These are phyloP conservation scores for Ageneiosus marmoratus DNA, from an alignment of 2,113 vertebrate species.

Conservation along the genomic window DNA sequence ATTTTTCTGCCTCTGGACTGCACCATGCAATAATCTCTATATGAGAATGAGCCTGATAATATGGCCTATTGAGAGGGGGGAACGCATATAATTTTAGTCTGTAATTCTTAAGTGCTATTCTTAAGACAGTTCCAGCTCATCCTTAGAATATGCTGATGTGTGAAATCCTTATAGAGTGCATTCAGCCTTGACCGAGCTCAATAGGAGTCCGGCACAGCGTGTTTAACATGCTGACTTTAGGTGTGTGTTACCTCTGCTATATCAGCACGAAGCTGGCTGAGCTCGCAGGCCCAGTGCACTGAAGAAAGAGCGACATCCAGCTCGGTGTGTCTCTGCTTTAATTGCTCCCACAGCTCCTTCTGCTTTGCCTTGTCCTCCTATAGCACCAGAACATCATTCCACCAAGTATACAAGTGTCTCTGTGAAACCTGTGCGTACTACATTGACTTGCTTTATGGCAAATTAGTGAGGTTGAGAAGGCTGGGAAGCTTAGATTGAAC, in stretches of 20 bases:
- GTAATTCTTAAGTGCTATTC: neutral
- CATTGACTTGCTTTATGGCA: neutral
- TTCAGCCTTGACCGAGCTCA: neutral
- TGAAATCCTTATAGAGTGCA: neutral
- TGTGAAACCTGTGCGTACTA: neutral
- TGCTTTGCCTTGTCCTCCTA: conserved; percentile 69
- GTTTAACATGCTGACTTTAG: neutral
- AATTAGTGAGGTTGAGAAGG: neutral
- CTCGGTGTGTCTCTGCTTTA: conserved; percentile 66
- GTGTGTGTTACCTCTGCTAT: conserved; percentile 76
- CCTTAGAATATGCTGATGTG: neutral
- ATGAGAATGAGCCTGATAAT: conserved; percentile 72
- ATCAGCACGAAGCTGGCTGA: conserved; percentile 68
- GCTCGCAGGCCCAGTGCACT: conserved; percentile 71
- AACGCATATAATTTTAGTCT: neutral
- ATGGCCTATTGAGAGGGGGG: conserved; percentile 67
- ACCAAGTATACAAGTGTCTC: neutral
- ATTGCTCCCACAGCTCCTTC: conserved; percentile 70
- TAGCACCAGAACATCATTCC: conserved; percentile 36
- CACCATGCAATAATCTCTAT: conserved; percentile 73
- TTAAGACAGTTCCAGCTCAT: neutral
- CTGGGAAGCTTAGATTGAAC: neutral
- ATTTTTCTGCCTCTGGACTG: conserved; percentile 48
- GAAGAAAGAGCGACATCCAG: conserved; percentile 70
- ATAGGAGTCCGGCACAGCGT: neutral